Evolutionary conservation across 2,797 vertebrate genomes (phyloP), one percentile per base, ranked within the genome.

Genomic region (Threskiornis aethiopicus): DNA sequence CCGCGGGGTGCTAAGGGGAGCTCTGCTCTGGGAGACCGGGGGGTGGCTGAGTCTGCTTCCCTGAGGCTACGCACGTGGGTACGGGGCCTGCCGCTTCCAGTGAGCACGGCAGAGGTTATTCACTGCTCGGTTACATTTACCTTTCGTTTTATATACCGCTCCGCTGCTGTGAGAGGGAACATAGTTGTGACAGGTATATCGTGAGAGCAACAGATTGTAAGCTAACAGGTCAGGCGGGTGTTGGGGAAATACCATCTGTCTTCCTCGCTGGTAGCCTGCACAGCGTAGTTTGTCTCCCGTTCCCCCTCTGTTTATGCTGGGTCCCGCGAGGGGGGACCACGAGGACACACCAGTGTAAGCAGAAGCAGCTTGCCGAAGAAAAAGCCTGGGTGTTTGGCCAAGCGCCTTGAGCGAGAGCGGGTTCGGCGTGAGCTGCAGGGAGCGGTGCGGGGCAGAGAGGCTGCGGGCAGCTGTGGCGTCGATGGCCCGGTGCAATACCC

Each of bases 351-450:
- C 6, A 3, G 15, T 35, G 9, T 62, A 44, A 84, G 70, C 44
- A 65, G 49, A 84, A 79, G 39, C 66, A 81, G 31, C n/a, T 93
- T 81, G 61, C 44, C n/a, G 55, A 20, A 81, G 77, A 41, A 78
- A 61, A 51, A 28, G 25, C 37, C 52, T 61, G 1, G 0, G 1
- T 37, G 16, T 82, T 71, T 72, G 44, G 61, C 31, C 54, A 31
- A 54, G 31, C 17, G 13, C 41, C 39, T 72, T 3, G 1, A 25
- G 19, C 2, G 1, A 41, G 28, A 46, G 10, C 0, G 0, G 2
- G 28, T 54, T 44, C 62, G 54, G 39, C 9, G 4, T 1, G 10
- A 64, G 70, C 62, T 79, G 26, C 61, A 47, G 57, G 46, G 37
- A 67, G 44, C 75, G n/a, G 31, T 51, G 54, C 12, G 10, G 35